Conservation (phyloP, 2,888 invertebrate species). For the Dryobotodes eremita region DNA sequence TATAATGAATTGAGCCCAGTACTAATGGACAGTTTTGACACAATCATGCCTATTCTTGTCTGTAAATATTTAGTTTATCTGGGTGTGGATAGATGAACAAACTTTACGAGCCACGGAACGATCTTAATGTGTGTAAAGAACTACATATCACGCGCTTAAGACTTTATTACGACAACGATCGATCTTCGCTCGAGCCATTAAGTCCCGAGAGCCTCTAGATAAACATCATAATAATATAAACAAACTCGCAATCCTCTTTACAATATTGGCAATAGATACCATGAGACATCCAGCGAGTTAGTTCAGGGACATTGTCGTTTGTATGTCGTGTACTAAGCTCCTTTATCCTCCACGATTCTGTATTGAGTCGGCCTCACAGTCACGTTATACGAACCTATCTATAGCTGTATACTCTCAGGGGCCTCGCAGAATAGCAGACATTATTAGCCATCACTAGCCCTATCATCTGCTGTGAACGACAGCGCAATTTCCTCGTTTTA, state of each 20-base stretch:
- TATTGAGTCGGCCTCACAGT: constrained; percentile 54
- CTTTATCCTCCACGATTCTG: constrained; percentile 58
- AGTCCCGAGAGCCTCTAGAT: constrained; percentile 46
- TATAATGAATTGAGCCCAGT: not conserved
- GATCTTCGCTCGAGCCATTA: constrained; percentile 53
- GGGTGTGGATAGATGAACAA: constrained; percentile 6
- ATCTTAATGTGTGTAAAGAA: constrained; percentile 49
- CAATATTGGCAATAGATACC: constrained; percentile 61
- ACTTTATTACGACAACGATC: constrained; percentile 52
- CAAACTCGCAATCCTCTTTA: constrained; percentile 58
- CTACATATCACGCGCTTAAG: constrained; percentile 31
- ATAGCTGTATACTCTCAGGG: constrained; percentile 43
- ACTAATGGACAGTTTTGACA: constrained; percentile 1
- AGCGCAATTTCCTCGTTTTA: constrained; percentile 67
- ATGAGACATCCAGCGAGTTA: constrained; percentile 50
- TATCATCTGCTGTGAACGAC: constrained; percentile 59
- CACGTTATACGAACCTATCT: constrained; percentile 37
- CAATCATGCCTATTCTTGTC: constrained; percentile 10
- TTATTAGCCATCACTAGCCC: constrained; percentile 62
- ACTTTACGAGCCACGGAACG: constrained; percentile 1
- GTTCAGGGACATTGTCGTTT: constrained; percentile 64
- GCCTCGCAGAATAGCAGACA: constrained; percentile 48
- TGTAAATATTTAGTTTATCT: constrained; percentile 35
- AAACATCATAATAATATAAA: constrained; percentile 52
- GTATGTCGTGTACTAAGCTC: constrained; percentile 61